phyloP scores from a whole-genome alignment of 2,888 invertebrate species.

The Meliscaeva auricollis region DNA sequence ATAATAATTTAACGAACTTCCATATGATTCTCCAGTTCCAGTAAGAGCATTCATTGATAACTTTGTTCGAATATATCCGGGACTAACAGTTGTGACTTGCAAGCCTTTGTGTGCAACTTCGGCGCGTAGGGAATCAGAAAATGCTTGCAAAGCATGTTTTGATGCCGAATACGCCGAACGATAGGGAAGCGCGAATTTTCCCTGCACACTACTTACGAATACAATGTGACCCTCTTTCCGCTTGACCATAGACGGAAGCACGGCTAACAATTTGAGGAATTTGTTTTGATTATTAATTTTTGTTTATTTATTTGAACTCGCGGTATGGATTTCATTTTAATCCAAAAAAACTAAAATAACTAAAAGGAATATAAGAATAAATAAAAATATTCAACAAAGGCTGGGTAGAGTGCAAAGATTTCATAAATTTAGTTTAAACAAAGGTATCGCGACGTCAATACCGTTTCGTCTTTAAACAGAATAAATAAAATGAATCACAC shows the following conservation, averaged over 20 bases:
- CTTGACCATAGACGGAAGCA: conserved; percentile 92
- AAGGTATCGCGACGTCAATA: conserved; percentile 23
- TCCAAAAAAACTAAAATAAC: too few relatives aligned
- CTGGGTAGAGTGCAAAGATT: neutral
- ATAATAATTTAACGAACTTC: conserved; percentile 85
- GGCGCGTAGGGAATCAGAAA: conserved; percentile 94
- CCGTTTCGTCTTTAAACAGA: neutral
- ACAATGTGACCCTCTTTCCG: conserved; percentile 92
- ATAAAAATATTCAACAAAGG: neutral
- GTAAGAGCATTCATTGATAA: conserved; percentile 96
- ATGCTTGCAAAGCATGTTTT: conserved; percentile 97
- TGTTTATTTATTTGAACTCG: neutral
- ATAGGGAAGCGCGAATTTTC: conserved; percentile 94
- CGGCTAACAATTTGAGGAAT: conserved; percentile 85
- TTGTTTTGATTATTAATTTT: too few relatives aligned
- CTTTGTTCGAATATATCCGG: conserved; percentile 95
- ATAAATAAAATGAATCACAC: neutral
- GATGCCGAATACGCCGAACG: conserved; percentile 95
- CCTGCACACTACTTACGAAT: conserved; percentile 96
- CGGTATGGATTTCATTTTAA: neutral
- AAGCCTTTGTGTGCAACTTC: conserved; percentile 92
- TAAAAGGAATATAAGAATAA: neutral
- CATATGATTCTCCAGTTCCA: conserved; percentile 91
- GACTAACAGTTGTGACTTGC: conserved; percentile 94
- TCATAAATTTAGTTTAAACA: conserved; percentile 22